These are phyloP conservation scores for Myrmecobius fasciatus DNA, from an alignment of 2,113 vertebrate genomes.

Conservation along the genomic window DNA sequence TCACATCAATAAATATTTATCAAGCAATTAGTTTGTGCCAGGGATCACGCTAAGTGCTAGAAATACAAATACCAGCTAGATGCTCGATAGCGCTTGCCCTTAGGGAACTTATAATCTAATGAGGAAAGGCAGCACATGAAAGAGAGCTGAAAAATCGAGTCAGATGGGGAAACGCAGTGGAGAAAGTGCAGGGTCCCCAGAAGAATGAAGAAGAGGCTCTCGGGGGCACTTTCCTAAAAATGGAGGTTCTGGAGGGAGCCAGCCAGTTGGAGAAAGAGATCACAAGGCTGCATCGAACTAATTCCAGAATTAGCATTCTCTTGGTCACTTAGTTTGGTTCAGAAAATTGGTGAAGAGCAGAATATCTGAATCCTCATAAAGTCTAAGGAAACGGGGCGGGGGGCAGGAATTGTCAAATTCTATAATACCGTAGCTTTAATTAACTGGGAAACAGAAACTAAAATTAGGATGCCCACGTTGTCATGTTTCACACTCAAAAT, in stretches of 20 bases:
- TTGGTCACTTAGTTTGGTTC: background rate
- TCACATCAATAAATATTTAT: background rate
- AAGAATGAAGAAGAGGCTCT: background rate
- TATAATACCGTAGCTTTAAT: background rate
- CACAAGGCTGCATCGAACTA: background rate
- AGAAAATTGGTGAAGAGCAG: background rate
- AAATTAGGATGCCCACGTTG: constrained; percentile 30
- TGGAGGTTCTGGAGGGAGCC: background rate
- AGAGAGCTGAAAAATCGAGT: background rate
- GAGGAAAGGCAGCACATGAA: background rate
- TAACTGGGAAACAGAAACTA: constrained; percentile 11
- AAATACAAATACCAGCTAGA: background rate
- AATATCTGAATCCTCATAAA: background rate
- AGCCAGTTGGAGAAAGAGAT: background rate
- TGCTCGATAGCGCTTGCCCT: background rate
- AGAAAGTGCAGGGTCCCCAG: background rate
- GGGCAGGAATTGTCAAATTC: background rate
- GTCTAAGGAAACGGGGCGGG: background rate
- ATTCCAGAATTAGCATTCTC: background rate
- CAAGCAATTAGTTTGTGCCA: background rate
- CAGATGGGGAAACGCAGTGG: background rate
- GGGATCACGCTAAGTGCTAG: background rate
- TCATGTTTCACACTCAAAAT: background rate
- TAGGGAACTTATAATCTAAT: background rate
- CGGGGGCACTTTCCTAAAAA: background rate